Percentiles rank a stretch among this genome's conserved stretches.
phyloP scores from a whole-genome alignment of 2,797 vertebrate genomes.

The Pteronotus mesoamericanus region DNA sequence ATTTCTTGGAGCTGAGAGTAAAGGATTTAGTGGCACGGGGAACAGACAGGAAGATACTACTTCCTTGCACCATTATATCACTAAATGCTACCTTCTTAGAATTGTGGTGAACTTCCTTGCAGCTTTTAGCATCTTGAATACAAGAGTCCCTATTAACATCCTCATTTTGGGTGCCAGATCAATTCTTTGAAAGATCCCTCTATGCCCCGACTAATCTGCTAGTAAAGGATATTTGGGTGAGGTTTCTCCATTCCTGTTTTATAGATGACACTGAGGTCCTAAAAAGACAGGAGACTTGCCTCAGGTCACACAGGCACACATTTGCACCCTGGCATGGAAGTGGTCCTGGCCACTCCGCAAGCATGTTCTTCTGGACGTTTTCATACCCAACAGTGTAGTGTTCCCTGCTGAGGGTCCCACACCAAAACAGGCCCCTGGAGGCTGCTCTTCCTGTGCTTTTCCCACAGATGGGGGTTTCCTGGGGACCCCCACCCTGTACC shows the following conservation, averaged over 20 bases:
- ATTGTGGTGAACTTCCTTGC: constrained; percentile 33
- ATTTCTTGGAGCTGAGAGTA: neutral
- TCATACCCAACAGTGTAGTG: neutral
- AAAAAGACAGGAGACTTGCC: neutral
- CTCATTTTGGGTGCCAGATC: neutral
- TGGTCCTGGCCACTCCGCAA: too few species aligned
- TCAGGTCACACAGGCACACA: neutral
- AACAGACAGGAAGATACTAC: neutral
- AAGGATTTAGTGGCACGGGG: neutral
- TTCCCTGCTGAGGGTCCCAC: neutral
- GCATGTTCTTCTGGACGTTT: neutral
- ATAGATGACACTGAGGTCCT: neutral
- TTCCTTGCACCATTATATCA: neutral
- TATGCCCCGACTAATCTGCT: neutral
- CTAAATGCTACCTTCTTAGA: constrained; percentile 29
- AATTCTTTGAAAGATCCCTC: neutral
- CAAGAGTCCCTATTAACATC: neutral
- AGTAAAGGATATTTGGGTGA: neutral
- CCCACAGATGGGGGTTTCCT: neutral
- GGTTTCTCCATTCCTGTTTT: neutral
- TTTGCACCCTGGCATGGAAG: neutral
- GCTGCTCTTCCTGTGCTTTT: neutral
- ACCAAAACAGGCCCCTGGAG: neutral
- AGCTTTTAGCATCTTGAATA: neutral
- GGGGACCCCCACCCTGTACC: neutral